Evolutionary conservation across 2,113 vertebrate genomes (phyloP), one percentile per base, ranked within the genome.

Genomic region (Suncus etruscus): DNA sequence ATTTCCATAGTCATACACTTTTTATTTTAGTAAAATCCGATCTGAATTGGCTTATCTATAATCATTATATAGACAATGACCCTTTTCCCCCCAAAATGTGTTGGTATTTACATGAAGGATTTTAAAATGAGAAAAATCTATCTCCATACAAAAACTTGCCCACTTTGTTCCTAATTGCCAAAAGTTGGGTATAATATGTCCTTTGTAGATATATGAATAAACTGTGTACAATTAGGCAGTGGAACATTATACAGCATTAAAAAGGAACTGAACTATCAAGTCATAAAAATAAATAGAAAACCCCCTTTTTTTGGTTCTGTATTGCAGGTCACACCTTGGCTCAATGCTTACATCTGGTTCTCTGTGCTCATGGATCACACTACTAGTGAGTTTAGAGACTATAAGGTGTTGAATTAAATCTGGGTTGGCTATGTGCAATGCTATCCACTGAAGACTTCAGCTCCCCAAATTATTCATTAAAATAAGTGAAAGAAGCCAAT

Each of bases 41-140:
- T 22, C 22, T 65, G 27, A 22, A 8, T 73, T 25, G 48, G 61
- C 25, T n/a, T 29, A 54, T 54, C 54, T 39, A 54, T 54, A 54
- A 14, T 54, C 18, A 54, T 54, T 54, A 54, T 54, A 54, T 54
- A 12, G 12, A 54, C 14, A 54, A 20, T 6, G 54, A 58, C 18
- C 18, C 18, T 58, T 2, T 16, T 32, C 45, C 22, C 22, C 39
- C 5, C 39, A 39, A 39, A 39, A 39, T 39, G 39, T 39, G 39
- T n/a, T 76, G 24, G 5, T 70, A 61, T 83, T 92, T 87, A 87
- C 61, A 20, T 48, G 76, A 69, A 76, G 69, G 32, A 50, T 16
- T 16, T 29, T 45, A 75, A 39, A 68, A 68, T 68, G 25, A 27
- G 58, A 58, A 82, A 39, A 68, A 68, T 68, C 10, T 27, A 69